Conservation (phyloP, 1,140 invertebrate species). For the Neodiprion pinetum region DNA sequence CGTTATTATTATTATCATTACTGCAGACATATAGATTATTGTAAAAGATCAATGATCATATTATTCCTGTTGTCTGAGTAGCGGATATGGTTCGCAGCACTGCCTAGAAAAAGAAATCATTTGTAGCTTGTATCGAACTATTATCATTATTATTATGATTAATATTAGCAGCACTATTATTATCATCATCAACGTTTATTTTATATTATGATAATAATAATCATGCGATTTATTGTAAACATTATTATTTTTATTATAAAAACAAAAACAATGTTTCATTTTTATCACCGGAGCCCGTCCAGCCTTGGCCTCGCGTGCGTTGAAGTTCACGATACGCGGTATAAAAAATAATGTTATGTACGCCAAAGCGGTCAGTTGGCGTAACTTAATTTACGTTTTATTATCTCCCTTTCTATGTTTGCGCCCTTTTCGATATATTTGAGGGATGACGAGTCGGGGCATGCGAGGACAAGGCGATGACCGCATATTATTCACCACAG, state of each 20-base stretch:
- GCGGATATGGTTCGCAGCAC: conserved; percentile 3
- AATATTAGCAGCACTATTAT: background rate
- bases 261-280: background rate
- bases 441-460: background rate
- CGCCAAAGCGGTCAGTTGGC: no score
- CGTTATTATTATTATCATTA: no score
- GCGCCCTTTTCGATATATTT: background rate
- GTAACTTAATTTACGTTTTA: no score
- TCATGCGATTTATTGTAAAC: background rate
- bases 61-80: background rate
- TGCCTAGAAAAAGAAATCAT: background rate
- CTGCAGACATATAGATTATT: no score
- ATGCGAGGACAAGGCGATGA: background rate
- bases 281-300: background rate
- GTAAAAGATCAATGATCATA: no score
- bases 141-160: conserved; percentile 6
- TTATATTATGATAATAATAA: background rate
- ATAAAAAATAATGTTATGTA: no score
- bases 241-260: background rate
- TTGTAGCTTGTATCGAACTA: background rate
- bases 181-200: background rate
- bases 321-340: no score
- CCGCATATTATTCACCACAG: background rate
- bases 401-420: no score
- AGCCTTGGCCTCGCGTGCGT: background rate